Evolutionary conservation across 2,888 invertebrate genomes (phyloP), one percentile per base, ranked within the genome.

Genomic region (Oscheius sp.): DNA sequence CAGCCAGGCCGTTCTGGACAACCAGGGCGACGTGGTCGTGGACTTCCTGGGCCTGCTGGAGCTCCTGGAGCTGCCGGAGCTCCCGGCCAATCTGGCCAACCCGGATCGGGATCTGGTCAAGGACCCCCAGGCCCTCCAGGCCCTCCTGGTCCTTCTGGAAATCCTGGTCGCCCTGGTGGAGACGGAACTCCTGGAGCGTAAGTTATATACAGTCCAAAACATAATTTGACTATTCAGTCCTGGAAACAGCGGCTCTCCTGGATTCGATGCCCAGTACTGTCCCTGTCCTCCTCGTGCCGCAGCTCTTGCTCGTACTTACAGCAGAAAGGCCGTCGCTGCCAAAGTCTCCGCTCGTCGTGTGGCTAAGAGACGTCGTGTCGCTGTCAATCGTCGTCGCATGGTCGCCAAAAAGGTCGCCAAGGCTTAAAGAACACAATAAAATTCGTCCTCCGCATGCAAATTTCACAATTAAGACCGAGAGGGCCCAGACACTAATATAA

Each of bases 21-120:
- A 7, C 66, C 78, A 7, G 81, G 80, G 70, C 63, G 70, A 58
- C 50, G 21, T 7, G 50, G 48, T 2, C 32, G 32, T 29, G 81
- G 81, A 58, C 66, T 72, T 51, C 79, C 79, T 59, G 81, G 81
- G 51, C 75, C 73, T 33, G 58, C 70, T 5, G 70, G 70, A 47
- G n/a, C 42, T 1, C 70, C 70, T 50, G 70, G 70, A 21, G 59
- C 42, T 9, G 59, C 62, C 47, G 80, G 80, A 73, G 70, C 73
- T 4, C 70, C 74, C n/a, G 80, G 80, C 48, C 47, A 21, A 7
- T 74, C 78, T 0, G 80, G 80, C 70, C 63, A 70, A 29, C 60
- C 71, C n/a, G 62, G 76, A 55, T 71, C 76, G 10, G 75, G 76
- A 51, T 66, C 76, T 4, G 81, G 76, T 21, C 76, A 75, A 51